Percentiles rank a stretch among this genome's conserved stretches.
These are phyloP conservation scores for Epinephelus awoara DNA, from an alignment of 2,797 vertebrate genomes.

Conservation along the genomic window DNA sequence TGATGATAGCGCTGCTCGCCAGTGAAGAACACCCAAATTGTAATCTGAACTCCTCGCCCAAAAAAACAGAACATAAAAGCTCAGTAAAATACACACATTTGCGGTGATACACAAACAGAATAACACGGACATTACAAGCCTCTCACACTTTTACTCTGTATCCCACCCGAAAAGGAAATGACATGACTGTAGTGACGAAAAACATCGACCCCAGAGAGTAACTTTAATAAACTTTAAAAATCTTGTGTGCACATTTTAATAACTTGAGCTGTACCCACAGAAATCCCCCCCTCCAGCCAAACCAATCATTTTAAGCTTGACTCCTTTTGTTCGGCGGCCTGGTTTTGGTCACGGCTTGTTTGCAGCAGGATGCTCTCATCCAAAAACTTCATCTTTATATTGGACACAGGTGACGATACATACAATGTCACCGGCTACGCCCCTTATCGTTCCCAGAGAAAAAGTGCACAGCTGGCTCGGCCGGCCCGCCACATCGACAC, in stretches of 20 bases:
- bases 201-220: conserved; percentile 24
- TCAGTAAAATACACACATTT: conserved; percentile 45
- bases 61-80: conserved; percentile 38
- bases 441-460: conserved; percentile 30
- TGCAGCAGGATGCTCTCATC: conserved; percentile 52
- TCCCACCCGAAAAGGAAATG: conserved; percentile 52
- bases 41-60: conserved; percentile 44
- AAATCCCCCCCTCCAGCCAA: conserved; percentile 45
- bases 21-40: conserved; percentile 61
- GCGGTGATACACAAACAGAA: conserved; percentile 20
- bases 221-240: conserved; percentile 49
- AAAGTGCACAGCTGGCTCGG: conserved; percentile 57
- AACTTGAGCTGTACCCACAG: conserved; percentile 34
- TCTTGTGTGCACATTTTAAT: conserved; percentile 46
- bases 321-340: conserved; percentile 32
- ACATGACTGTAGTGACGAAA: conserved; percentile 6
- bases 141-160: conserved; percentile 3
- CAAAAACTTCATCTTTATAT: conserved; percentile 52
- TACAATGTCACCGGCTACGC: conserved; percentile 31
- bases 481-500: conserved; percentile 51
- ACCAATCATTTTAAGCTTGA: conserved; percentile 37
- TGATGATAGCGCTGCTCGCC: conserved; percentile 57
- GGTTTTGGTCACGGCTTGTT: conserved; percentile 51
- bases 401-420: conserved; percentile 69
- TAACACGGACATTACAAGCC: not conserved